These are phyloP conservation scores for Alces alces DNA, from an alignment of 2,113 vertebrate genomes.

Conservation along the genomic window DNA sequence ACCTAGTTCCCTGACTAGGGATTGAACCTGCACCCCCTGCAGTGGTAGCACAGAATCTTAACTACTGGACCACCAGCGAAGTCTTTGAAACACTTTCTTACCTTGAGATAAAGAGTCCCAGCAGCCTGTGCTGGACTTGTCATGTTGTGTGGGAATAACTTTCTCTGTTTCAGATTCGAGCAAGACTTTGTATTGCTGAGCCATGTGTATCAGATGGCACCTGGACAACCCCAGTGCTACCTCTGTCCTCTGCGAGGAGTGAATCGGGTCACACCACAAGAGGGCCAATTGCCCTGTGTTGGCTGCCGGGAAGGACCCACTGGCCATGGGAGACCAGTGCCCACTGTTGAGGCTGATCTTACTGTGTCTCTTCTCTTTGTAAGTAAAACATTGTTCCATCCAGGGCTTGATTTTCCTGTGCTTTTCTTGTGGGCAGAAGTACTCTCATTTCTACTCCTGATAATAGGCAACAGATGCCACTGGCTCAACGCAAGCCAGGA, in stretches of 20 bases:
- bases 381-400: background rate
- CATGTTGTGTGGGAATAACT: background rate
- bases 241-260: background rate
- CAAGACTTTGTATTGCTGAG: background rate
- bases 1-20: background rate
- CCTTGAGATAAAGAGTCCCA: background rate
- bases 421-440: background rate
- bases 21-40: background rate
- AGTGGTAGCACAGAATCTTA: background rate
- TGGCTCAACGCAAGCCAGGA: background rate
- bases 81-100: background rate
- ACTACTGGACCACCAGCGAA: background rate
- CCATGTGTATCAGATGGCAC: background rate
- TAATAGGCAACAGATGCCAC: background rate
- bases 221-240: background rate
- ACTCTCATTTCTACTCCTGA: background rate
- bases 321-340: background rate
- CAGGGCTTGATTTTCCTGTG: background rate
- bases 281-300: background rate
- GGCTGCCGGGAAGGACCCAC: background rate
- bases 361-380: background rate
- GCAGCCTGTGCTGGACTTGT: background rate
- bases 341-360: background rate
- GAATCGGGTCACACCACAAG: no score
- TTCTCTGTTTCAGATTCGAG: background rate